Evolutionary conservation across 2,888 invertebrate species (phyloP), one percentile per base, ranked within the genome.

Genomic region (Cerceris rybyensis): DNA sequence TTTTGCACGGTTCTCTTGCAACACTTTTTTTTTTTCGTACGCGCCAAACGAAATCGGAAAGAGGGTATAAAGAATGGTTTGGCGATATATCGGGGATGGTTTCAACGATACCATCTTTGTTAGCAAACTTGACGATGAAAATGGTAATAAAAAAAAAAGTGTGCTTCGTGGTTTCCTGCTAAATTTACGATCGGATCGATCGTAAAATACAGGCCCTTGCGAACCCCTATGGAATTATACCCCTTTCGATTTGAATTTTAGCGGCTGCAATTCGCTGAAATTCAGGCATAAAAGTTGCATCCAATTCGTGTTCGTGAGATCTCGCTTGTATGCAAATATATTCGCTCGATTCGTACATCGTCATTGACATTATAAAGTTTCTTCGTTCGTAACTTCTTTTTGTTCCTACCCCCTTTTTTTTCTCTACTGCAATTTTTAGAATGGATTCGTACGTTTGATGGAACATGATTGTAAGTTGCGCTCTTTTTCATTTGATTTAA

Each of bases 171-270:
- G 61, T 73, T 58, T 43, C 39, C 61, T 59, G 66, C 70, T 61
- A 72, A 82, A 81, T 83, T 82, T 72, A 78, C 61, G 59, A 42
- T 52, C 64, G 74, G 77, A 84, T 72, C 78, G 85, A 78, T 84
- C 82, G 78, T 86, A 86, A 87, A 84, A 70, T 72, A 60, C 54
- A 58, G 58, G 65, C 54, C 64, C 55, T 11, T 11, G 78, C 54
- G 67, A 52, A 72, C 46, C 41, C 16, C 28, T 28, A 9, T n/a
- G 46, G 52, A 14, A 55, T n/a, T 58, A 52, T 61, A 66, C 65
- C 28, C 28, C 57, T 71, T 81, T 70, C 71, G 72, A 79, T 77
- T 70, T 57, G 60, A 9, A 79, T 79, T 57, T 50, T 50, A 39
- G 11, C 7, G 67, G 65, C n/a, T 57, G 68, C 75, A 65, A 77